Conservation (phyloP, 2,888 invertebrate species). For the Amphipoea lucens region DNA sequence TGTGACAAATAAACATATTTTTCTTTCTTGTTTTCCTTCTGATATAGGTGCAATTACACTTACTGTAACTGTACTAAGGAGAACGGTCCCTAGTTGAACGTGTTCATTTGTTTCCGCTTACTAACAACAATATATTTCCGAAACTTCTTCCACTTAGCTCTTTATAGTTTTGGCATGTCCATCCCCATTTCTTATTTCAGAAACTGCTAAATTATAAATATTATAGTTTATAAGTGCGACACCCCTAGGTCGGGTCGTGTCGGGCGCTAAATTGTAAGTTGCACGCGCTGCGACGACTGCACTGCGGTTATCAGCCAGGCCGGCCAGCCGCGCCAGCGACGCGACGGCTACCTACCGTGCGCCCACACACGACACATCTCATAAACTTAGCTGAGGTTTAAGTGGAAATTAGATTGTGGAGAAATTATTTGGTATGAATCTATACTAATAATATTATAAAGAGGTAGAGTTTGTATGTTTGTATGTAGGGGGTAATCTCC, state of each 20-base stretch:
- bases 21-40: too few relatives aligned
- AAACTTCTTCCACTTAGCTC: neutral
- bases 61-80: neutral
- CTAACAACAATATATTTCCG: neutral
- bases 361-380: constrained; percentile 50
- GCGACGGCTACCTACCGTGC: constrained; percentile 54
- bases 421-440: neutral
- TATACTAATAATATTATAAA: too few relatives aligned
- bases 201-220: constrained; percentile 15
- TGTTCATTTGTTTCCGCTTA: neutral
- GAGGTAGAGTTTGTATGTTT: too few relatives aligned
- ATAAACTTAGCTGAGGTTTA: constrained; percentile 12
- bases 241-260: constrained; percentile 73
- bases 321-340: constrained; percentile 34
- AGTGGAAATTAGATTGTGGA: constrained; percentile 10
- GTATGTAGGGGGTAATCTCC: too few relatives aligned
- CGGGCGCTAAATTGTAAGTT: constrained; percentile 76
- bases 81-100: neutral
- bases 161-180: constrained; percentile 3
- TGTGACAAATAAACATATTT: too few relatives aligned
- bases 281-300: constrained; percentile 74
- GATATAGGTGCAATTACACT: neutral
- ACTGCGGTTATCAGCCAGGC: constrained; percentile 69
- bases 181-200: neutral
- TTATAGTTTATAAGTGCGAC: constrained; percentile 43